Evolutionary conservation across 2,888 invertebrate genomes (phyloP).

Genomic region (Emesis furor): DNA sequence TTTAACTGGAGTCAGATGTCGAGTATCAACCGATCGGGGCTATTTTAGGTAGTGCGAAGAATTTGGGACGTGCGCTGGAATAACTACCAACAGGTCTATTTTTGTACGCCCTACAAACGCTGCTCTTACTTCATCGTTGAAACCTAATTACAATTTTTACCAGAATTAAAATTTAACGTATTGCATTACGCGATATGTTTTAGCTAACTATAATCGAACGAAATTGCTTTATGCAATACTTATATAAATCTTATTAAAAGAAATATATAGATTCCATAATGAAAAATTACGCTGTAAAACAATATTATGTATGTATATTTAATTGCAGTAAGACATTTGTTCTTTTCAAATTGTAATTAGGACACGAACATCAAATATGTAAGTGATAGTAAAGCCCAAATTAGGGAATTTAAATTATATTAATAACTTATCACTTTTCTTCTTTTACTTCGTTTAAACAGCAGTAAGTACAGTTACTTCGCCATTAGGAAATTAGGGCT

Average conservation of each 20-base stretch:
- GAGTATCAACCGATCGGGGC: constrained; percentile 80
- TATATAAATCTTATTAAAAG: too few relatives aligned
- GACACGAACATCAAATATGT: too few relatives aligned
- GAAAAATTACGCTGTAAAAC: too few relatives aligned
- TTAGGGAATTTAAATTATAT: too few relatives aligned
- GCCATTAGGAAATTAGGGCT: too few relatives aligned
- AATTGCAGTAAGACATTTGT: too few relatives aligned
- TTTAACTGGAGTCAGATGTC: constrained; percentile 82
- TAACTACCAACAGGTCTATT: constrained; percentile 87
- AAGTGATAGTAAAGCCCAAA: background rate
- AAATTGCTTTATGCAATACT: background rate
- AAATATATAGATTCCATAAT: too few relatives aligned
- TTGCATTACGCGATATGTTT: background rate
- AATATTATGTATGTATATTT: too few relatives aligned
- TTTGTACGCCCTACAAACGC: constrained; percentile 87
- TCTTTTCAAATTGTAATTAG: too few relatives aligned
- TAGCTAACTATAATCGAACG: background rate
- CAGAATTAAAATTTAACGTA: constrained; percentile 8
- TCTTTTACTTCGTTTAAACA: too few relatives aligned
- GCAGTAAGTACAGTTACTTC: too few relatives aligned
- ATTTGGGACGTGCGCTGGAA: constrained; percentile 89
- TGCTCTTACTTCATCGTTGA: constrained; percentile 80
- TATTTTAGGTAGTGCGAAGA: constrained; percentile 88
- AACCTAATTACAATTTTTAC: constrained; percentile 52
- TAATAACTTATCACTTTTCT: too few relatives aligned